Evolutionary conservation across 35 echinoderm and acorn worm genomes (phyloP), one percentile per base, ranked within the genome.

Genomic region (Acanthaster planci): DNA sequence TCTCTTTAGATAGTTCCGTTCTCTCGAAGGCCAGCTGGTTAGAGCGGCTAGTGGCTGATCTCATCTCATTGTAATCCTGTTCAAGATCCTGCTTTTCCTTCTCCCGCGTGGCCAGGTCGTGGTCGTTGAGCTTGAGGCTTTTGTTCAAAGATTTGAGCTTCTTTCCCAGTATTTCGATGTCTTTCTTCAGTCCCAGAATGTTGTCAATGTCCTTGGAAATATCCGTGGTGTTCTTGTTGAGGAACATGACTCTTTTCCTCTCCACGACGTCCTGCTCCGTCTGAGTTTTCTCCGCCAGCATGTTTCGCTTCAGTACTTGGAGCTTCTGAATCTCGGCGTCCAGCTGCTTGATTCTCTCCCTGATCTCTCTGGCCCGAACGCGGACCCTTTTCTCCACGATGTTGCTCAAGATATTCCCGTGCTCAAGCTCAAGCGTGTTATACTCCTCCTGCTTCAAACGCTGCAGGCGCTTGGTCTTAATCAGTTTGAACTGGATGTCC

Each of bases 391-490:
- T 98, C 79, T 98, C 95, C 3, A 98, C 95, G 35, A 94, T 98
- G 6, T 47, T 64, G 51, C 92, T 91, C 0, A 98, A 56, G 10
- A 98, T 84, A 79, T 85, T 91, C 14, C 79, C 86, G 59, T 98
- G 95, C 51, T 98, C 95, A 0, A 94, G 29, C 37, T 98, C 95
- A n/a, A 98, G 57, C 0, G 86, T 91, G 72, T 91, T 89, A 55
- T 98, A 98, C 60, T 98, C 95, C 40, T 98, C 95, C 51, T 98
- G 91, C 78, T 93, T 98, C 7, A 98, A 52, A 75, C 91, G 38
- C 22, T 93, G 95, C 14, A 98, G 21, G 7, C 92, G 84, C 52
- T 98, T 98, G 32, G 85, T 90, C 55, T 93, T 90, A 31, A 94
- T 91, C 52, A 98, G 39, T 15, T 92, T 94, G 55, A 98, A 93